phyloP scores from a whole-genome alignment of 2,888 invertebrate genomes.

The Synanthedon formicaeformis region DNA sequence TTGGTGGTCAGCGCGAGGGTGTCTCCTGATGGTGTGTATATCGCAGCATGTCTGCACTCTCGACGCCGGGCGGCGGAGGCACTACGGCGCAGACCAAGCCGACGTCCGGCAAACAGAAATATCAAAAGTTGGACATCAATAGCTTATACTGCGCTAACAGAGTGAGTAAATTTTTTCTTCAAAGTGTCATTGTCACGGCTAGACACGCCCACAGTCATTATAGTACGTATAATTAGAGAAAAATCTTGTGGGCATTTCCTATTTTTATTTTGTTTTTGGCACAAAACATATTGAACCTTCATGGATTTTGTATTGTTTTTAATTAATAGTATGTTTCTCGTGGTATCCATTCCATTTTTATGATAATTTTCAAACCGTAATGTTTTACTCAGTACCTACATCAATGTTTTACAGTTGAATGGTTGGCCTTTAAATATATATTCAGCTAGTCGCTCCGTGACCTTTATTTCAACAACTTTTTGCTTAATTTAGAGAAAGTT shows the following conservation, averaged over 20 bases:
- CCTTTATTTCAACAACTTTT: no score
- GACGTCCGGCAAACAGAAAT: constrained; percentile 89
- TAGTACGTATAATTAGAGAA: background rate
- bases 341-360: no score
- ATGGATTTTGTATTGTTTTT: no score
- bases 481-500: no score
- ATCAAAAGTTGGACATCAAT: constrained; percentile 97
- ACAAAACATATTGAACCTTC: background rate
- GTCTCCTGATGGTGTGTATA: constrained; percentile 86
- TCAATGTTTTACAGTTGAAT: no score
- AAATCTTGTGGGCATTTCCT: background rate
- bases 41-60: constrained; percentile 97
- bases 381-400: no score
- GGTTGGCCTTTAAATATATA: no score
- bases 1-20: constrained; percentile 65
- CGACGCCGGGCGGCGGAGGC: constrained; percentile 80
- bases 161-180: constrained; percentile 67
- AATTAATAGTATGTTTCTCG: no score
- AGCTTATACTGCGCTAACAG: constrained; percentile 91
- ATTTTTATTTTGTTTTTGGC: background rate
- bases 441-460: no score
- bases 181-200: constrained; percentile 2
- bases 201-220: constrained; percentile 3
- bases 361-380: no score
- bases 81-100: constrained; percentile 70